Base-by-base conservation (phyloP, 2,797 vertebrate species). In the Gallirallus australis region DNA sequence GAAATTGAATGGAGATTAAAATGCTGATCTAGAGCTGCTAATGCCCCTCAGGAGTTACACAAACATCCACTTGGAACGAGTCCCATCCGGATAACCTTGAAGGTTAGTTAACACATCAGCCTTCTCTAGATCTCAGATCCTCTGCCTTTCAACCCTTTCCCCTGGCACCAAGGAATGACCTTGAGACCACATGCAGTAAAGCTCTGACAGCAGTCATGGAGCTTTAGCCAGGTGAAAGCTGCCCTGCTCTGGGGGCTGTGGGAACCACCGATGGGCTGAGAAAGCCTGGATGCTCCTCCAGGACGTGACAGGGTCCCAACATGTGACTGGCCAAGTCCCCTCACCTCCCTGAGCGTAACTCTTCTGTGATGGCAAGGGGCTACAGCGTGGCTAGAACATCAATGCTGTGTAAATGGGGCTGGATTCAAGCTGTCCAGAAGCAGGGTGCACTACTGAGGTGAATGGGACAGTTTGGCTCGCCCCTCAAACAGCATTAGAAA, bases 1-100 rank as follows among this genome's bases (percentile, higher is more conserved):
- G 87, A 90, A 89, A 94, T 66, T 30, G 94, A 84, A 94, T 57
- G 66, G 52, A 95, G 95, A 95, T 96, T 91, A 84, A 96, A 95
- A 95, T 50, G 91, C 82, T 96, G 95, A 90, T 97, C 64, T 60
- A 10, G 94, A 88, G 91, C 65, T 94, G 82, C 91, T 90, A 7
- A 63, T 91, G 75, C 45, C 94, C 90, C 93, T 94, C 39, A 27
- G 88, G 96, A 94, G 19, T 28, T 95, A 9, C 70, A 91, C 91
- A 83, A 94, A 89, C 94, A 95, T 85, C 82, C 90, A 15, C 79
- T 81, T 95, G 96, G 95, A 94, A 69, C 0, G 2, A 48, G 53
- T 92, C 96, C 95, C 89, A 94, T 95, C 95, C 79, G 95, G 89
- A 90, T 90, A 92, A 59, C 70, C 53, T 14, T 93, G 78, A 92